These are phyloP conservation scores for Amphiduros pacificus DNA, from an alignment of 2,888 invertebrate species.

Conservation along the genomic window DNA sequence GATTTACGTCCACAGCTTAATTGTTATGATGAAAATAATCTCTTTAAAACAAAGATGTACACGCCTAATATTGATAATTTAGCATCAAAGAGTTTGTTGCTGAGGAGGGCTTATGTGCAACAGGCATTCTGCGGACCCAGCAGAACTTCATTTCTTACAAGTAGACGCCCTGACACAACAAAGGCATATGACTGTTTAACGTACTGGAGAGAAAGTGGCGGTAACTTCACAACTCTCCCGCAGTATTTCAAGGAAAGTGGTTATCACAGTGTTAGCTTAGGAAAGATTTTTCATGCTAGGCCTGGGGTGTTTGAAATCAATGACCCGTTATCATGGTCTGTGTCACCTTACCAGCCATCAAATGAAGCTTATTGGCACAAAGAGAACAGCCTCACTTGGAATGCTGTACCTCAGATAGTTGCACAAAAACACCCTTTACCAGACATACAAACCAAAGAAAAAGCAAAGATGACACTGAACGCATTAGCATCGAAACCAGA, in stretches of 20 bases:
- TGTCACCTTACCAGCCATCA: slow-evolving; percentile 20
- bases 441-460: slow-evolving; percentile 11
- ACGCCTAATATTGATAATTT: slow-evolving; percentile 37
- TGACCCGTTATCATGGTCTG: slow-evolving; percentile 22
- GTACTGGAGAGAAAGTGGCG: slow-evolving; percentile 26
- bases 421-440: slow-evolving; percentile 1
- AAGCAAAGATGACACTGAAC: slow-evolving; percentile 3
- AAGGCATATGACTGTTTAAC: slow-evolving; percentile 24
- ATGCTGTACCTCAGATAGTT: slow-evolving; percentile 7
- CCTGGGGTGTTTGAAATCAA: slow-evolving; percentile 63
- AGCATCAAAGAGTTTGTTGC: slow-evolving; percentile 31
- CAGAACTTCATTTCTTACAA: slow-evolving; percentile 28
- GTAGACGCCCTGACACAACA: slow-evolving; percentile 30
- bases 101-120: slow-evolving; percentile 34
- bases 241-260: slow-evolving; percentile 26
- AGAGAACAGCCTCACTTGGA: slow-evolving; percentile 9
- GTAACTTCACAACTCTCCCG: slow-evolving; percentile 27
- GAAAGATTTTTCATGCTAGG: slow-evolving; percentile 22
- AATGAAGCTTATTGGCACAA: slow-evolving; percentile 10
- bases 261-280: slow-evolving; percentile 15
- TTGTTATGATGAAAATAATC: slow-evolving; percentile 30
- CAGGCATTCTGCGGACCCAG: slow-evolving; percentile 31
- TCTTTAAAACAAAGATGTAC: slow-evolving; percentile 31
- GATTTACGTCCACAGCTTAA: slow-evolving; percentile 35
- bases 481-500: not conserved